Base-by-base conservation (phyloP, 2,113 vertebrate species). In the Numenius arquata region DNA sequence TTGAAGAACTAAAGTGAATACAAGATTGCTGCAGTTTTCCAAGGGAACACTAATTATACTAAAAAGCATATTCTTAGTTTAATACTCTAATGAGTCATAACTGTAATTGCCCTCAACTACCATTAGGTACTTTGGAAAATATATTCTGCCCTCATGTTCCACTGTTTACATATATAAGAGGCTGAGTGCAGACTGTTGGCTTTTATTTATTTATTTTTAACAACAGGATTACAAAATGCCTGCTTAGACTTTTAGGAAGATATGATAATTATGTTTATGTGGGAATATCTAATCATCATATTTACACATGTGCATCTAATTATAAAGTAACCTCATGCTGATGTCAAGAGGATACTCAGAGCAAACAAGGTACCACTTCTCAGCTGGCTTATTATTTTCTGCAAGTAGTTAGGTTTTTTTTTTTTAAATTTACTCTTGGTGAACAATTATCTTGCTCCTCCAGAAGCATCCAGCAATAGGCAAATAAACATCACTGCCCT, bases 241-340 rank as follows among this genome's bases (percentile, higher is more conserved):
- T 27, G 34, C 84, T 30, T 25, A 74, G 84, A 61, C 88, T 96
- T 95, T 87, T 52, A 81, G 91, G 95, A 83, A 82, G 92, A 83
- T 40, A 75, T 29, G 82, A 41, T 95, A 97, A 98, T 98, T 96
- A 95, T 74, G 95, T 94, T 97, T 97, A 93, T 85, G 67, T 90
- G 95, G 96, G 97, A 96, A 92, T 88, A 97, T 95, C 91, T 97
- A 96, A 98, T 98, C 95, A 95, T 68, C 88, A 7, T 96, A 97
- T 98, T 98, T 98, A 97, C 79, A 72, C 82, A 85, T 87, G 94
- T 95, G 88, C 85, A 83, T 96, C 93, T 96, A 93, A 97, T 97
- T 96, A 90, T 58, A 81, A 81, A 95, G 85, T 86, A 97, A 95
- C 95, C 96, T 82, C 97, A 97, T 85, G 97, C 97, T 96, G 97